A percentile compares a stretch with the other conserved stretches of the same genome.
Evolutionary conservation across 2,797 vertebrate genomes (phyloP).

Genomic region (Pagetopsis macropterus): DNA sequence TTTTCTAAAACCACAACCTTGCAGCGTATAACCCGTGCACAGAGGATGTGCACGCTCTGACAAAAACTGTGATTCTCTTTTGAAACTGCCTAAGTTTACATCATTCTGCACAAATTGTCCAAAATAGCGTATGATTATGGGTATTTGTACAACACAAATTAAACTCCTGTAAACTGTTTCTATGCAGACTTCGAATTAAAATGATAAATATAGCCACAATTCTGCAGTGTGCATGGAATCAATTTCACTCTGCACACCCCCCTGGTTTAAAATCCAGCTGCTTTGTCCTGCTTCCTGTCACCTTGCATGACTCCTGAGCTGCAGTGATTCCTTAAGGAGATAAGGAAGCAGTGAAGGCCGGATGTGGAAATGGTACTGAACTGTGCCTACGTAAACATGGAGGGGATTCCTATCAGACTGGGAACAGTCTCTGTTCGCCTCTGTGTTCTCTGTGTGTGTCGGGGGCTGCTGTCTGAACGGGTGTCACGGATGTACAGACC

Average conservation of each 20-base stretch:
- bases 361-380: slow-evolving; percentile 34
- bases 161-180: neutral
- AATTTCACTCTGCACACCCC: neutral
- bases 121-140: neutral
- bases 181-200: neutral
- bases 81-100: neutral
- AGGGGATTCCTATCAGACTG: slow-evolving; percentile 57
- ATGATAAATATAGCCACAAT: neutral
- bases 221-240: neutral
- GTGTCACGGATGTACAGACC: slow-evolving; percentile 18
- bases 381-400: slow-evolving; percentile 67
- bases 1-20: too few relatives aligned
- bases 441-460: slow-evolving; percentile 6
- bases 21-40: neutral
- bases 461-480: slow-evolving; percentile 22
- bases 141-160: neutral
- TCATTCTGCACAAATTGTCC: neutral
- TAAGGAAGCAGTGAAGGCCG: slow-evolving; percentile 46
- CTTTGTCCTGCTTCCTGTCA: slow-evolving; percentile 49
- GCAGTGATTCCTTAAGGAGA: slow-evolving; percentile 49
- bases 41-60: neutral
- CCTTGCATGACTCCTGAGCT: slow-evolving; percentile 62
- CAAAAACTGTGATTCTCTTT: too few relatives aligned
- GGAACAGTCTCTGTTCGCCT: slow-evolving; percentile 42
- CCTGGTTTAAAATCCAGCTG: slow-evolving; percentile 2